Percentiles rank a stretch among this genome's conserved stretches.
phyloP scores from a whole-genome alignment of 2,113 vertebrate genomes.

The Ploceus nigricollis region DNA sequence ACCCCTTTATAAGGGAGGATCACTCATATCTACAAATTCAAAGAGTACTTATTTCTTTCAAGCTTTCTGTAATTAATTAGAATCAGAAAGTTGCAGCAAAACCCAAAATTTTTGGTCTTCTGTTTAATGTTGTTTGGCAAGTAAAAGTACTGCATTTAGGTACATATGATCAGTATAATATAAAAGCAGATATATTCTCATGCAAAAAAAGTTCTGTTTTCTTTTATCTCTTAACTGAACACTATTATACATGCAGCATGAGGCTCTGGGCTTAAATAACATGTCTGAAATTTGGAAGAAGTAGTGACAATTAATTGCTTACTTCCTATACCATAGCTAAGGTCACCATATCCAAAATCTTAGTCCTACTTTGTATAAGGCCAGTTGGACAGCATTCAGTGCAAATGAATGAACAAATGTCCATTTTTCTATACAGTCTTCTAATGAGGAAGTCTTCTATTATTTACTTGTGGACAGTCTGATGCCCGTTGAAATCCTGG shows the following conservation, averaged over 20 bases:
- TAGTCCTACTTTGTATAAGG: not conserved
- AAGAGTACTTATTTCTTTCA: not conserved
- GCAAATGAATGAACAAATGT: not conserved
- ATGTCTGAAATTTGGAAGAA: not conserved
- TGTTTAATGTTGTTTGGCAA: not conserved
- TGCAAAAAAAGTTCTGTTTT: not conserved
- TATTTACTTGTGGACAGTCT: conserved; percentile 87
- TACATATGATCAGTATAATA: not conserved
- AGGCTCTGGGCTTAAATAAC: not conserved
- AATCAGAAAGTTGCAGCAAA: not conserved
- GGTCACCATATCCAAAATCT: not conserved
- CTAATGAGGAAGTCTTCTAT: conserved; percentile 72
- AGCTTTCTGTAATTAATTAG: not conserved
- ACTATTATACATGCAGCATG: not conserved
- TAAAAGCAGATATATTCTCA: not conserved
- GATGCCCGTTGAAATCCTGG: conserved; percentile 81
- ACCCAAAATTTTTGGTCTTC: not conserved
- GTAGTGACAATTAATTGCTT: not conserved
- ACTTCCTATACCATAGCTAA: not conserved
- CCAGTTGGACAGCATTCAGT: not conserved
- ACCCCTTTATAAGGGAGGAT: not conserved
- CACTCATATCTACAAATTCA: not conserved
- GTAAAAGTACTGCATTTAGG: not conserved
- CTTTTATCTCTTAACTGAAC: not conserved
- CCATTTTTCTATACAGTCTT: conserved; percentile 64